Base-by-base conservation (phyloP, 2,888 invertebrate species). In the Lasioglossum oenotherae region DNA sequence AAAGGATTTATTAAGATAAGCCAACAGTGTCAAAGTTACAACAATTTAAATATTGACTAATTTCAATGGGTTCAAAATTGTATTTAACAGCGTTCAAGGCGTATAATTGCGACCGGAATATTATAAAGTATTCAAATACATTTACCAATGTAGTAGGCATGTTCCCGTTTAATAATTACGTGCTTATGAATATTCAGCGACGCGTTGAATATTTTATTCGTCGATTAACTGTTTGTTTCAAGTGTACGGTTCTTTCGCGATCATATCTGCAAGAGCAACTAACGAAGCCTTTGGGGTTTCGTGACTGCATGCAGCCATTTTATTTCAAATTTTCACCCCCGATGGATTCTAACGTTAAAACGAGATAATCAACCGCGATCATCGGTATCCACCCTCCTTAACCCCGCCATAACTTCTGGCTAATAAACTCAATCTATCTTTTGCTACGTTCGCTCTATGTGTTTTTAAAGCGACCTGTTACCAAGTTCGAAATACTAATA, bases 241-340 rank as follows among this genome's bases (percentile, higher is more conserved):
- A 57, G 23, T 38, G 14, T 35, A 41, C 74, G 44, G 60, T 71
- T 60, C 60, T 44, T 41, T 74, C 49, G 49, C 27, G 77, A 53
- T 75, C n/a, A 49, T 8, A 80, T 75, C 64, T 49, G 31, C 75
- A n/a, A 31, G 44, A 44, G 41, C n/a, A n/a, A 2, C 31, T n/a
- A 81, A 77, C 69, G 77, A 77, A 67, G 53, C 69, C 44, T 57
- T 64, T 74, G 64, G 49, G 49, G 72, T 44, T 78, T 78, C 84
- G 83, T 82, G 84, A 84, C 82, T 10, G 44, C 73, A 23, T 41
- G 41, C 67, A 14, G 31, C 76, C 67, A 57, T 79, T 76, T 78
- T 85, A 82, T 69, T 85, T 75, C 73, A 79, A 85, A 76, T 85
- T 83, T 85, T 85, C 75, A 83, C 84, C 75, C 76, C 57, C 73